Evolutionary conservation across 1,140 invertebrate genomes (phyloP).

Genomic region (Habropoda laboriosa): DNA sequence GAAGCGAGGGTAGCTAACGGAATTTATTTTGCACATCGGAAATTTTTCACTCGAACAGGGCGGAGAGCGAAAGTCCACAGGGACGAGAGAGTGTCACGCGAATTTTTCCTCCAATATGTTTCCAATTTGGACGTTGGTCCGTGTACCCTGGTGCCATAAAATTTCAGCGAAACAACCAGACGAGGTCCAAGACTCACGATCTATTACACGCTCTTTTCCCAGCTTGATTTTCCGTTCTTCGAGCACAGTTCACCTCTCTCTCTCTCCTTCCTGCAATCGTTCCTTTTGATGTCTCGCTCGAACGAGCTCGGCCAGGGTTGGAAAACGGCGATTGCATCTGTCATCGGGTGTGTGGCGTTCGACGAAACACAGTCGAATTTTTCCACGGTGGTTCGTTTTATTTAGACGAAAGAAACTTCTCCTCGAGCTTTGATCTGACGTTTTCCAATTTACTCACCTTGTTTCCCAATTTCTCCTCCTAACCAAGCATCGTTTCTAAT

Average conservation of each 20-base stretch:
- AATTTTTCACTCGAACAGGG: neutral
- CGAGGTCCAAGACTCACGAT: neutral
- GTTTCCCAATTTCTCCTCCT: neutral
- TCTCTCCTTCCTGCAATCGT: too few species aligned
- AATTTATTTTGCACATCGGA: too few species aligned
- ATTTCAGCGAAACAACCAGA: neutral
- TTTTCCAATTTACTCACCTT: neutral
- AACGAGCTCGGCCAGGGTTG: neutral
- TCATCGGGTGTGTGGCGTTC: neutral
- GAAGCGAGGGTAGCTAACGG: neutral
- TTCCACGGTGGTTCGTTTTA: neutral
- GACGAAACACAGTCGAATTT: conserved; percentile 9
- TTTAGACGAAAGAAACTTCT: neutral
- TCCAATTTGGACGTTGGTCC: neutral
- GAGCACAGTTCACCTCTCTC: neutral
- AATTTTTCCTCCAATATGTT: neutral
- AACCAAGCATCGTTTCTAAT: neutral
- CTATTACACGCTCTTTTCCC: neutral
- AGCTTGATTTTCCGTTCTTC: neutral
- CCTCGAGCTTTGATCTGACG: neutral
- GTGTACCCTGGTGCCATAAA: neutral
- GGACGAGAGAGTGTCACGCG: neutral
- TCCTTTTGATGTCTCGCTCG: neutral
- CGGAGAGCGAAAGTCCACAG: neutral
- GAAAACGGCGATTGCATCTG: conserved; percentile 8